phyloP scores from a whole-genome alignment of 2,113 vertebrate species.

The Onychostruthus taczanowskii region DNA sequence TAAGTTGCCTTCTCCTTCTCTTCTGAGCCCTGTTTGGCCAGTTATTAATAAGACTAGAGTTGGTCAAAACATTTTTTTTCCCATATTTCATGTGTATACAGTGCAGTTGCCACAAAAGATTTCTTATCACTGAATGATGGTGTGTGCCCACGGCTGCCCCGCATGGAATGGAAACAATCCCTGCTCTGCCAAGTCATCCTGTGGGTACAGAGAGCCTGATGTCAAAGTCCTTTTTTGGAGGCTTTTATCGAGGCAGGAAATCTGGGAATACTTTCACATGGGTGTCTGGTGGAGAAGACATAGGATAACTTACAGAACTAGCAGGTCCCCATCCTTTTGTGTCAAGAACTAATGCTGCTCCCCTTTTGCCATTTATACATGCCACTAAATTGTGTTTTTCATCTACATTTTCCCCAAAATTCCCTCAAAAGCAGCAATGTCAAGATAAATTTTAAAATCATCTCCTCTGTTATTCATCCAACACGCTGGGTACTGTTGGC shows the following conservation, averaged over 20 bases:
- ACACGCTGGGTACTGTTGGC: rapidly evolving
- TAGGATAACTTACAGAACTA: neutral
- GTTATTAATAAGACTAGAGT: neutral
- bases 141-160: neutral
- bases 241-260: neutral
- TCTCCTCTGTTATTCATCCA: neutral
- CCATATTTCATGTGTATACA: neutral
- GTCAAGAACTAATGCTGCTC: neutral
- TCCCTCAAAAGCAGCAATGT: neutral
- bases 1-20: neutral
- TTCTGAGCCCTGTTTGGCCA: neutral
- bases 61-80: neutral
- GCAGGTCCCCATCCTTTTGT: neutral
- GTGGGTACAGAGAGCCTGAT: neutral
- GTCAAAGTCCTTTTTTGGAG: neutral
- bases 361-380: neutral
- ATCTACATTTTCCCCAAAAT: neutral
- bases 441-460: neutral
- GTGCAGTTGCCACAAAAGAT: neutral
- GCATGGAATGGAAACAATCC: neutral
- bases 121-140: neutral
- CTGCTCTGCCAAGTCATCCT: neutral
- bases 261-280: neutral
- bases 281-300: neutral
- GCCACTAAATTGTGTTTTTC: neutral